phyloP scores from a whole-genome alignment of 37 sponge, comb jelly and placozoan species.

The Halichondria panicea region DNA sequence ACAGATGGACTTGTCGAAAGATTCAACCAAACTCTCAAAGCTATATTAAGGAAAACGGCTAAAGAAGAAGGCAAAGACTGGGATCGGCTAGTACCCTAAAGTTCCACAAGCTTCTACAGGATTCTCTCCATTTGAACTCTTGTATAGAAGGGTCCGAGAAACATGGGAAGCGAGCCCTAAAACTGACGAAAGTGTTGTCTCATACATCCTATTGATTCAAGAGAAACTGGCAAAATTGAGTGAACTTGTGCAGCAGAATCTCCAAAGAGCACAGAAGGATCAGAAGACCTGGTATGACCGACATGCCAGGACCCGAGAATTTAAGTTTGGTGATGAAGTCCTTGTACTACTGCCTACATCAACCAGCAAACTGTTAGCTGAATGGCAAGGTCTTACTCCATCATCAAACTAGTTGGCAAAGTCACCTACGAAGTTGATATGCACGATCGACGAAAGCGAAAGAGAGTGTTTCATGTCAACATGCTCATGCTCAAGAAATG shows the following conservation, averaged over 20 bases:
- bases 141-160: slow-evolving; percentile 30
- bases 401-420: background rate
- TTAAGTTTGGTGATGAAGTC: background rate
- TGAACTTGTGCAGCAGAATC: slow-evolving; percentile 16
- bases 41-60: slow-evolving; percentile 6
- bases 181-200: slow-evolving; percentile 22
- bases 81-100: slow-evolving; percentile 26
- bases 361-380: background rate
- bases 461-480: slow-evolving; percentile 1
- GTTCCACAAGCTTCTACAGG: slow-evolving; percentile 29
- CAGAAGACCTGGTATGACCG: slow-evolving; percentile 2
- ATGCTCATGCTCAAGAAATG: background rate
- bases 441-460: background rate
- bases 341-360: background rate
- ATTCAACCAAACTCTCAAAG: no score
- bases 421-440: no score
- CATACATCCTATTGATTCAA: slow-evolving; percentile 22
- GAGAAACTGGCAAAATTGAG: slow-evolving; percentile 7
- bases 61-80: slow-evolving; percentile 11
- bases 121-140: slow-evolving; percentile 25
- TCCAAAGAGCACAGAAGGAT: background rate
- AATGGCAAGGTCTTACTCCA: background rate
- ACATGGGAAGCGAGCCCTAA: slow-evolving; percentile 21
- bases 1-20: slow-evolving; percentile 38
- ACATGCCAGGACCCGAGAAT: background rate